Evolutionary conservation across 2,888 invertebrate genomes (phyloP), one percentile per base, ranked within the genome.

Genomic region (Notocelia uddmanniana): DNA sequence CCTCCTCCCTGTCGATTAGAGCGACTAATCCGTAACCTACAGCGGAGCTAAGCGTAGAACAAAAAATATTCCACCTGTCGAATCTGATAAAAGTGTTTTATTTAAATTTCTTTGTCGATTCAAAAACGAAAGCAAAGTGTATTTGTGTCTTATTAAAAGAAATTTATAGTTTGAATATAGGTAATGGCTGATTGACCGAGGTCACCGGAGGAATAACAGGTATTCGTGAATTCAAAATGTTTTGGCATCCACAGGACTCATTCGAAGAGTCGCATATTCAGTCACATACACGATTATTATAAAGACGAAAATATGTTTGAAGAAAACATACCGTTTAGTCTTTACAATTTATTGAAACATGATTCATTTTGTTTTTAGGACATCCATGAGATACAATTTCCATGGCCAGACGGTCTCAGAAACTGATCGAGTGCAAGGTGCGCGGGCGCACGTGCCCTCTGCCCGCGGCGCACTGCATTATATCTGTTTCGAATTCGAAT

Each of bases 121-220:
- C 89, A 89, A 91, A 93, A 93, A 93, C 86, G 86, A 92, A 83
- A 87, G 90, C 79, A 87, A 89, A 85, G 88, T 83, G 87, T 83
- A 90, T 92, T 93, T 93, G 93, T 93, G 93, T 93, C 93, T 93
- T 93, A 93, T 93, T 93, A 93, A 93, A 93, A 89, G 88, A 93
- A 93, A 93, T 93, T 93, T 93, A 93, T 93, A 92, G 93, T 89
- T 89, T 83, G 90, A 83, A 85, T 89, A 91, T 91, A 89, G 89
- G 88, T 83, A 71, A 68, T 19, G 72, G 84, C 90, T 92, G 92
- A 93, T 92, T 92, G 93, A 93, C 92, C 93, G 89, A 89, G 90
- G 90, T 89, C 91, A 91, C 79, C 85, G 86, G 85, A 86, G 88
- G 90, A 89, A 88, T 86, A 88, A 87, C 88, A 82, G 85, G 87